Conservation (phyloP, 2,113 vertebrate genomes). For the Charina bottae region DNA sequence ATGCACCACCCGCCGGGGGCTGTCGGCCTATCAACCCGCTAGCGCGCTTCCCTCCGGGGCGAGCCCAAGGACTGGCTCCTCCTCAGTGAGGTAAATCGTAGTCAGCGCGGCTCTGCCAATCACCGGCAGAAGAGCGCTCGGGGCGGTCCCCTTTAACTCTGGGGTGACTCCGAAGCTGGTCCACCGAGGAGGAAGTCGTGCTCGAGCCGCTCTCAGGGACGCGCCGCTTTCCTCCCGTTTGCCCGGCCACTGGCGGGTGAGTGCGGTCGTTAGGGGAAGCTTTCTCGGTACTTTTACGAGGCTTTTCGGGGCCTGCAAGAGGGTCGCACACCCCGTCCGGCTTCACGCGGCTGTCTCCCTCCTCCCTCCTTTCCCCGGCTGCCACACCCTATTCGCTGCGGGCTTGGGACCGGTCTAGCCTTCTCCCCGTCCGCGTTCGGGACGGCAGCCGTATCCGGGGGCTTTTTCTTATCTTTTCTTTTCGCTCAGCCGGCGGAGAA, state of each 20-base stretch:
- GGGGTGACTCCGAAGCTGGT: constrained; percentile 30
- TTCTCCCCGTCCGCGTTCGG: not conserved
- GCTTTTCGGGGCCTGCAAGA: not conserved
- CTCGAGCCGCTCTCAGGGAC: not conserved
- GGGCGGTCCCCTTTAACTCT: constrained; percentile 36
- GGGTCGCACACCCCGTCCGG: too few species aligned
- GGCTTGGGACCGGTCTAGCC: not conserved
- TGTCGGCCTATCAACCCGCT: not conserved
- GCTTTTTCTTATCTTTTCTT: not conserved
- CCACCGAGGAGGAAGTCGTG: not conserved
- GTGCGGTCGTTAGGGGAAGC: not conserved
- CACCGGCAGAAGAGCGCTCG: not conserved
- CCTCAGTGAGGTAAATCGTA: not conserved
- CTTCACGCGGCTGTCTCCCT: not conserved
- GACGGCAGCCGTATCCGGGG: not conserved
- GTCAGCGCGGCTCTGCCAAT: constrained; percentile 24
- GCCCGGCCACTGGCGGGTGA: not conserved
- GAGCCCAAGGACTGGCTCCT: not conserved
- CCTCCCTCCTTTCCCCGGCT: not conserved
- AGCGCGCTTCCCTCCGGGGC: not conserved
- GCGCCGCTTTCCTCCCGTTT: too few species aligned
- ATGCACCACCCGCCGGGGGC: not conserved
- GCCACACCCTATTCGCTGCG: constrained; percentile 13
- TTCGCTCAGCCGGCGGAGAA: not conserved
- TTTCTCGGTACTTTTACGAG: too few species aligned